These are phyloP conservation scores for Cyanoderma ruficeps DNA, from an alignment of 2,113 vertebrate genomes.

Conservation along the genomic window DNA sequence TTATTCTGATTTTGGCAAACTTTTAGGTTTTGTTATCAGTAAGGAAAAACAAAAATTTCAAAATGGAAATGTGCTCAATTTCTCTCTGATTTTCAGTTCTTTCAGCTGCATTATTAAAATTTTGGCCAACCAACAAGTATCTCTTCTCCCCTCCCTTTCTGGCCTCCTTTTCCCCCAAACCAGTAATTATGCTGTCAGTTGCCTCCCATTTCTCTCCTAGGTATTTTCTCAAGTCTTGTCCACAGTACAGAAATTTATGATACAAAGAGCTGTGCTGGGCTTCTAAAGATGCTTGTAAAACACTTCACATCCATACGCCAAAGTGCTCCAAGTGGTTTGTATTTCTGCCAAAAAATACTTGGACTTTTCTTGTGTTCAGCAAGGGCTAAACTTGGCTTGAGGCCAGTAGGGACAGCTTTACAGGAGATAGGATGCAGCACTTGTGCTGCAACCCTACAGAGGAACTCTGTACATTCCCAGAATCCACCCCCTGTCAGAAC, in stretches of 20 bases:
- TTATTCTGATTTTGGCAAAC: background rate
- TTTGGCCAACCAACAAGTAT: background rate
- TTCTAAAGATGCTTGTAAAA: conserved; percentile 66
- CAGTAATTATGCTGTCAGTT: background rate
- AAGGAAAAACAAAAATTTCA: background rate
- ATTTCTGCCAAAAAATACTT: conserved; percentile 62
- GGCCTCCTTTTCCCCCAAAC: background rate
- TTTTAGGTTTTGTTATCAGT: background rate
- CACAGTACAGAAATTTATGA: conserved; percentile 40
- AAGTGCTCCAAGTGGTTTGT: conserved; percentile 65
- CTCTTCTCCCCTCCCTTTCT: background rate
- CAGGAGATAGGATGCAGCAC: background rate
- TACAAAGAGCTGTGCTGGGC: conserved; percentile 18
- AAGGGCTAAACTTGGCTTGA: conserved; percentile 40
- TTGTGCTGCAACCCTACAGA: background rate
- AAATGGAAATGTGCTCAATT: background rate
- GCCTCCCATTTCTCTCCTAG: background rate
- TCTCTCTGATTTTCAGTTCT: background rate
- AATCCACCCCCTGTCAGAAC: background rate
- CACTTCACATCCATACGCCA: conserved; percentile 61
- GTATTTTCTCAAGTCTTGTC: conserved; percentile 32
- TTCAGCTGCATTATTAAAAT: background rate
- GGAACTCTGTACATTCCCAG: background rate
- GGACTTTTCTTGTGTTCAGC: conserved; percentile 48
- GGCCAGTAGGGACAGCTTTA: conserved; percentile 39